Evolutionary conservation across 1,140 invertebrate species (phyloP).

Genomic region (Drosophila subobscura): DNA sequence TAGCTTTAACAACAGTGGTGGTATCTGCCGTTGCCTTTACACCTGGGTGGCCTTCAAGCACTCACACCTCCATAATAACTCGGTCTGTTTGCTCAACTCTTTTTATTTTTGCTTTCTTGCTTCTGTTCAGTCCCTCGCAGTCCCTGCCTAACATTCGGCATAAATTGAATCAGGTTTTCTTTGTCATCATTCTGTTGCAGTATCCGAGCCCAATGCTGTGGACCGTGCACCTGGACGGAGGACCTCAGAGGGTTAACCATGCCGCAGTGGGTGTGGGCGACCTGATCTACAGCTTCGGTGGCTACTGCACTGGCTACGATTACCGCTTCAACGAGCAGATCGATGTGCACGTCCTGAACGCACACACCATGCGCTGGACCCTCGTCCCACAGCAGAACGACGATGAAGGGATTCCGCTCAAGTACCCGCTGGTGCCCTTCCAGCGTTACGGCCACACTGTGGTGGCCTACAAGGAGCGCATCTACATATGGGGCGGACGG

Average conservation of each 20-base stretch:
- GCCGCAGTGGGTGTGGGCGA: conserved; percentile 92
- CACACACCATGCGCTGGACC: conserved; percentile 87
- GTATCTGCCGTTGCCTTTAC: conserved; percentile 18
- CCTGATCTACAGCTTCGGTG: conserved; percentile 95
- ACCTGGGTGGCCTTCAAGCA: conserved; percentile 40
- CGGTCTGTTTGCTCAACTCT: conserved; percentile 30
- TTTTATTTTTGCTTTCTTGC: conserved; percentile 12
- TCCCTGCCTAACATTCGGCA: too few relatives aligned
- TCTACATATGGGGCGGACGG: conserved; percentile 95
- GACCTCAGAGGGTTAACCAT: conserved; percentile 90
- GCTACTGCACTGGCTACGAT: conserved; percentile 92
- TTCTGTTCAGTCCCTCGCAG: not conserved
- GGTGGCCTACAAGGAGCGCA: conserved; percentile 89
- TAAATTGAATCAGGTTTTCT: not conserved
- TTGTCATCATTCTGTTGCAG: conserved; percentile 1
- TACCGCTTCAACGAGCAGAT: conserved; percentile 89
- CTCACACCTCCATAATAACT: conserved; percentile 28
- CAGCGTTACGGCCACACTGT: conserved; percentile 93
- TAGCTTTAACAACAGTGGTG: conserved; percentile 6
- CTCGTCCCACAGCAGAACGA: conserved; percentile 71
- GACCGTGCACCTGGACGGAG: conserved; percentile 93
- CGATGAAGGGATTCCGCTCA: conserved; percentile 56
- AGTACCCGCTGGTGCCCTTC: conserved; percentile 85
- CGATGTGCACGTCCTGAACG: conserved; percentile 94
- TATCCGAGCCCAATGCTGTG: conserved; percentile 86